Evolutionary conservation across 2,797 vertebrate genomes (phyloP).

Genomic region (Diplodus sargus): DNA sequence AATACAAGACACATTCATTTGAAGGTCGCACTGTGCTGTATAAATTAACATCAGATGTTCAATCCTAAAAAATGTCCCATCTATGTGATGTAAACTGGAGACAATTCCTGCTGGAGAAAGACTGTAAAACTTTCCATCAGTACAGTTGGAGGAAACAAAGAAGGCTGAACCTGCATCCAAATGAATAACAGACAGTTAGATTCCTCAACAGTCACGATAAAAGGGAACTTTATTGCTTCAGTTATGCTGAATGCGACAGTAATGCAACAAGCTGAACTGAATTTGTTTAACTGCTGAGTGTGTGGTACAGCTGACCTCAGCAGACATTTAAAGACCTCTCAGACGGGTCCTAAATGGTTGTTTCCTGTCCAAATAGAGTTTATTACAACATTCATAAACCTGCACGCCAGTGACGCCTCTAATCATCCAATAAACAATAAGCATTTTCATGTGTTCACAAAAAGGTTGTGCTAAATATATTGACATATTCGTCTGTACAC

Average conservation of each 20-base stretch:
- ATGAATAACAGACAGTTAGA: constrained; percentile 50
- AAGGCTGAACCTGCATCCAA: constrained; percentile 40
- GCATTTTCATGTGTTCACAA: not conserved
- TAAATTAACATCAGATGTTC: constrained; percentile 33
- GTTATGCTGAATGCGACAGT: constrained; percentile 6
- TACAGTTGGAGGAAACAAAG: constrained; percentile 19
- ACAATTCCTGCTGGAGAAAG: constrained; percentile 23
- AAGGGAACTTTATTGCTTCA: constrained; percentile 2
- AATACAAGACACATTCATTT: constrained; percentile 5
- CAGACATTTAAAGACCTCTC: not conserved
- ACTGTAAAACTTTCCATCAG: constrained; percentile 41
- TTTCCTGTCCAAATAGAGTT: not conserved
- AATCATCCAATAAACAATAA: not conserved
- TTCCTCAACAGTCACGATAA: constrained; percentile 23
- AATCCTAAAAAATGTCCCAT: constrained; percentile 9
- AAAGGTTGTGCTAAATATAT: constrained; percentile 7
- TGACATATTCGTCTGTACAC: constrained; percentile 28
- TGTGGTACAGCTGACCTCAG: not conserved
- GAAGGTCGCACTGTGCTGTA: constrained; percentile 12
- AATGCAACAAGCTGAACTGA: not conserved
- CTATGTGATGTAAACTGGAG: constrained; percentile 44
- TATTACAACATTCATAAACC: constrained; percentile 8
- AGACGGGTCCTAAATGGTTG: not conserved
- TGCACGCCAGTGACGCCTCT: not conserved
- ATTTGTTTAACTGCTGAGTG: not conserved